Base-by-base conservation (phyloP, 2,888 invertebrate genomes). In the Eustalomyia histrio region DNA sequence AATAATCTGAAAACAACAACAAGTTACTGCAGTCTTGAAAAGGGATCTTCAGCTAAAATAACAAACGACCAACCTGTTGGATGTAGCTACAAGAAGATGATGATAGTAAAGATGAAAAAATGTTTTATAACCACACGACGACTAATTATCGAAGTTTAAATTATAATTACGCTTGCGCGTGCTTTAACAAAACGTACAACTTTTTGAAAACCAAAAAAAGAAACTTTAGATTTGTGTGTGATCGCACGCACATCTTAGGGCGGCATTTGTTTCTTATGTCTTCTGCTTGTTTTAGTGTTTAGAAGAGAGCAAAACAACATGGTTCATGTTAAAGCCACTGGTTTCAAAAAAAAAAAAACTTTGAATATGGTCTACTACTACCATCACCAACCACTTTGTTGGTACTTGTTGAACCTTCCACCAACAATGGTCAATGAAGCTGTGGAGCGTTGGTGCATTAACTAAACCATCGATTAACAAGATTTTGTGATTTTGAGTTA, bases 141-240 rank as follows among this genome's bases (percentile, higher is more conserved):
- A 88, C 88, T 88, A 88, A 88, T 88, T 88, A 88, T 88, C 87
- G 86, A 87, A 87, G 86, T 86, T 85, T 85, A 85, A 88, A 86
- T 88, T 88, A 87, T 88, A 86, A 87, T 86, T 87, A 85, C 85
- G 83, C 64, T 83, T 81, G 84, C 84, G 83, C 80, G 83, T 80
- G 82, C 83, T 76, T 69, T 0, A 74, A 80, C 78, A 81, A 78
- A 81, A 81, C 57, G 74, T 72, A 71, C 39, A 69, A 39, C 63
- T 69, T 74, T 33, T 50, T 18, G 58, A 16, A 29, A 29, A 17
- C 12, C 2, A 39, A 39, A 39, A 14, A 55, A 55, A 39, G 55
- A 58, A 58, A 58, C 39, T 55, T 78, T 71, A 67, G 63, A 50
- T 57, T 55, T 33, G 52, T 21, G n/a, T 55, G 10, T 35, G 18